A percentile compares a stretch with the other conserved stretches of the same genome.
These are phyloP conservation scores for Bergia puertoricense DNA, from an alignment of 92 coral and sea anemone genomes.

Conservation along the genomic window DNA sequence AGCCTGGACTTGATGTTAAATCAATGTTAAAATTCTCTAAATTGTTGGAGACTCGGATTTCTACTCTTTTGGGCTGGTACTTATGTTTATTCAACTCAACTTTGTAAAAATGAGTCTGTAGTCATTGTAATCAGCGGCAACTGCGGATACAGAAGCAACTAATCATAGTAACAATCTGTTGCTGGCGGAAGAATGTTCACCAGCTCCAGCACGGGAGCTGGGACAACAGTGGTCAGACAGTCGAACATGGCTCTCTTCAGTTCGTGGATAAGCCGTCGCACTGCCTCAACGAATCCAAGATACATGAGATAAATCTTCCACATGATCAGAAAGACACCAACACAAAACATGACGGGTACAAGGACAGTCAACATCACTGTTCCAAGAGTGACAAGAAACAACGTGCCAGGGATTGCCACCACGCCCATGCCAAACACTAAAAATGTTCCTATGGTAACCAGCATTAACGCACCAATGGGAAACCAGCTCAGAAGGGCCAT, in stretches of 20 bases:
- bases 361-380: slow-evolving; percentile 5
- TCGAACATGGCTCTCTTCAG: not conserved
- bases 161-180: not conserved
- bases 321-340: not conserved
- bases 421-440: slow-evolving; percentile 16
- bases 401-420: slow-evolving; percentile 25
- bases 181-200: slow-evolving; percentile 15
- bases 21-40: too few relatives aligned
- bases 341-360: slow-evolving; percentile 28
- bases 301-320: slow-evolving; percentile 20
- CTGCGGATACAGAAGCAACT: not conserved
- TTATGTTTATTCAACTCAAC: too few relatives aligned
- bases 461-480: slow-evolving; percentile 5
- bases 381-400: slow-evolving; percentile 25
- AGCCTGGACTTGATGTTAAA: too few relatives aligned
- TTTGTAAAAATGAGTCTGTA: too few relatives aligned
- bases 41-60: too few relatives aligned
- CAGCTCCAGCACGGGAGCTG: slow-evolving; percentile 33
- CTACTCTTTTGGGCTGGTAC: too few relatives aligned
- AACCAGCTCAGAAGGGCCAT: slow-evolving; percentile 29
- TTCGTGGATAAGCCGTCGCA: slow-evolving; percentile 7
- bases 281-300: slow-evolving; percentile 14
- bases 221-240: not conserved
- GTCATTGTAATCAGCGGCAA: too few relatives aligned
- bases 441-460: slow-evolving; percentile 17